Percentiles rank a stretch among this genome's conserved stretches.
phyloP scores from a whole-genome alignment of 2,113 vertebrate genomes.

The Vulpes lagopus region DNA sequence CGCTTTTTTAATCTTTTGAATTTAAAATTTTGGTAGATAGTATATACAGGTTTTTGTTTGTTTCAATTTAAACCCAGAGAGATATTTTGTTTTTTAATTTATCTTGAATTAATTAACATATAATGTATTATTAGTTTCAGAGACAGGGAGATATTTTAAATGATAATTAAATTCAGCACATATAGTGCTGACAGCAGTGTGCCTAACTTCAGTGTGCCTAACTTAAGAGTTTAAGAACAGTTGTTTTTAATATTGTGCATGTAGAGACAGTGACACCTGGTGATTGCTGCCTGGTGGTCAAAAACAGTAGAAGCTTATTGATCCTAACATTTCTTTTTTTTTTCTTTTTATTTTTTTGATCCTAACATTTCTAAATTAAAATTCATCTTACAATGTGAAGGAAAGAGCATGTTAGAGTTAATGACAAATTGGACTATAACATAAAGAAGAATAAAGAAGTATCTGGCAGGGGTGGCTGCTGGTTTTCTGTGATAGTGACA shows the following conservation, averaged over 20 bases:
- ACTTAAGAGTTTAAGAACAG: neutral
- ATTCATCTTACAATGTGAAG: constrained; percentile 29
- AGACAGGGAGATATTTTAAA: neutral
- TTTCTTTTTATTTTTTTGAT: neutral
- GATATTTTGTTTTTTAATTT: neutral
- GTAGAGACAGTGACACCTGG: neutral
- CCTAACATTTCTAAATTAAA: constrained; percentile 47
- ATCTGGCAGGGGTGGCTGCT: neutral
- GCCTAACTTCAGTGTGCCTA: neutral
- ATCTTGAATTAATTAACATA: too few species aligned
- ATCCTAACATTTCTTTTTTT: neutral
- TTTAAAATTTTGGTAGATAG: constrained; percentile 25
- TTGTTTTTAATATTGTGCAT: neutral
- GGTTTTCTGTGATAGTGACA: neutral
- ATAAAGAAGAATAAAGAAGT: neutral
- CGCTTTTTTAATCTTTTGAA: neutral
- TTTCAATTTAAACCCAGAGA: neutral
- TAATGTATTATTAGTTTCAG: too few species aligned
- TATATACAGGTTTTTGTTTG: neutral
- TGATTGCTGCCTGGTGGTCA: constrained; percentile 72
- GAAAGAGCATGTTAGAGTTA: neutral
- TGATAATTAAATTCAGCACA: neutral
- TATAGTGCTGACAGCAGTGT: neutral
- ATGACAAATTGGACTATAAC: constrained; percentile 7
- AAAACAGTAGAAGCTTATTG: neutral